These are phyloP conservation scores for Ranitomeya imitator DNA, from an alignment of 2,113 vertebrate species.

Conservation along the genomic window DNA sequence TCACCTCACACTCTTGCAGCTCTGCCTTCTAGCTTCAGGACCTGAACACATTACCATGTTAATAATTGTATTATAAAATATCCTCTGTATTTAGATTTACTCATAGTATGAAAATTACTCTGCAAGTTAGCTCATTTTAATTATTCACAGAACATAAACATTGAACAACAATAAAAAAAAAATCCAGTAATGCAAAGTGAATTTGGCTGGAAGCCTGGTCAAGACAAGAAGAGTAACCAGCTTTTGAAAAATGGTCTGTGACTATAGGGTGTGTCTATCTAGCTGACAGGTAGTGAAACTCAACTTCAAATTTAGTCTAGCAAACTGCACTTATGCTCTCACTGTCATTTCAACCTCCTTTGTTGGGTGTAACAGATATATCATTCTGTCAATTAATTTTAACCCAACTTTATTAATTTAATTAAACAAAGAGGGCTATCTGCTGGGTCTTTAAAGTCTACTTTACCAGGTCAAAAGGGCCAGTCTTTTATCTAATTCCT, in stretches of 20 bases:
- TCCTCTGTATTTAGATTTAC: background rate
- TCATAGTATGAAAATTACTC: background rate
- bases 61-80: background rate
- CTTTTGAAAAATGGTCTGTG: background rate
- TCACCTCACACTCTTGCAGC: too few species aligned
- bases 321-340: background rate
- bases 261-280: background rate
- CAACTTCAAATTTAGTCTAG: background rate
- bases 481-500: too few species aligned
- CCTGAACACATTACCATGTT: too few species aligned
- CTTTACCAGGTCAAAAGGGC: too few species aligned
- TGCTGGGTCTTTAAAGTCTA: background rate
- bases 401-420: background rate
- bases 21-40: too few species aligned
- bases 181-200: background rate
- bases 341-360: background rate
- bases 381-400: background rate
- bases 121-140: background rate
- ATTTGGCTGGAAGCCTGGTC: background rate
- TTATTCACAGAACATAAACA: background rate
- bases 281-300: background rate
- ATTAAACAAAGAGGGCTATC: background rate
- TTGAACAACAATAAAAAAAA: background rate
- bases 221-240: background rate
- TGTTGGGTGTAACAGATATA: background rate